A percentile compares a stretch with the other conserved stretches of the same genome.
These are phyloP conservation scores for Pogoniulus pusillus DNA, from an alignment of 2,797 vertebrate species.

Conservation along the genomic window DNA sequence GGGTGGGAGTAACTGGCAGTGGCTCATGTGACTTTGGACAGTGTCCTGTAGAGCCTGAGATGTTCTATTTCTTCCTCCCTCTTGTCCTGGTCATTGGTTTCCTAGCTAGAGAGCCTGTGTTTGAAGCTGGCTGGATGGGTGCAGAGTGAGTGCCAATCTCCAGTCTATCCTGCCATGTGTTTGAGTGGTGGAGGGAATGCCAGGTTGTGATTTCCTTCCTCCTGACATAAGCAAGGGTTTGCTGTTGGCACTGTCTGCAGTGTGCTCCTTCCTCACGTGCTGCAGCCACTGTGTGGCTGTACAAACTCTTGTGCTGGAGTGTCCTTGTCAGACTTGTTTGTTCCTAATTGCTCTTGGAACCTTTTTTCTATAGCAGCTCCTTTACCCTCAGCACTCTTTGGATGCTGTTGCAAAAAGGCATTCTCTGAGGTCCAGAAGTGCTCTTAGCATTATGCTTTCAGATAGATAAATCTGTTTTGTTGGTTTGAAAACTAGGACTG, in stretches of 20 bases:
- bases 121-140: background rate
- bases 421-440: background rate
- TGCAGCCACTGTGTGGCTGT: background rate
- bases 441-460: background rate
- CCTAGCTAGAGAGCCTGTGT: background rate
- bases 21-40: background rate
- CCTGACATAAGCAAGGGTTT: background rate
- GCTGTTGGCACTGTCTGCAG: background rate
- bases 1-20: background rate
- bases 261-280: background rate
- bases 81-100: background rate
- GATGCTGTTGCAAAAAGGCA: background rate
- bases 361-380: background rate
- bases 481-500: background rate
- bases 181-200: background rate
- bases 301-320: background rate
- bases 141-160: background rate
- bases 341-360: background rate
- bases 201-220: background rate
- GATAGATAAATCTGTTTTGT: background rate
- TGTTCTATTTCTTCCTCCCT: background rate
- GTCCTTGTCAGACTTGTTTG: background rate
- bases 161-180: background rate
- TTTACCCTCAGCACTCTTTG: background rate
- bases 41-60: background rate